Conservation (phyloP, 1,140 invertebrate species). For the Trinorchestia longiramus region DNA sequence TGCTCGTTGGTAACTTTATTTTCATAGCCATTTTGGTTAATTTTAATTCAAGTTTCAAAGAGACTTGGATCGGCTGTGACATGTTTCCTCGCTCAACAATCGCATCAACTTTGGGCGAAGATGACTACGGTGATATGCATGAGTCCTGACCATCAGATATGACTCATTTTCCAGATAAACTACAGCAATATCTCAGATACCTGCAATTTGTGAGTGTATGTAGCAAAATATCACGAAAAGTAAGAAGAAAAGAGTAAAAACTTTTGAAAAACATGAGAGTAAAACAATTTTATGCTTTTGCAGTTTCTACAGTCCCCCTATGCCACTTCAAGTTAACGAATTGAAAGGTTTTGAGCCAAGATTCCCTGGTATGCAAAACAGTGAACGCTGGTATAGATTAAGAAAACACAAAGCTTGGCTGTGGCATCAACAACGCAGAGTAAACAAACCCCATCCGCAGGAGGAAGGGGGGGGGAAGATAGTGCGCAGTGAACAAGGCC, state of each 20-base stretch:
- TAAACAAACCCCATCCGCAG: not conserved
- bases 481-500: slow-evolving; percentile 9
- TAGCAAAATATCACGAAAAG: not conserved
- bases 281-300: not conserved
- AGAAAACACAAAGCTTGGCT: slow-evolving; percentile 24
- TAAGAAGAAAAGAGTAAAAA: not conserved
- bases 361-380: not conserved
- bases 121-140: no score
- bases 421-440: not conserved
- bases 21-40: not conserved
- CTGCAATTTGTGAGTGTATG: not conserved
- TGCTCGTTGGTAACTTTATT: not conserved
- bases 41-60: not conserved
- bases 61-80: not conserved
- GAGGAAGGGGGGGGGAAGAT: not conserved
- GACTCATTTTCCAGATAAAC: not conserved
- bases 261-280: not conserved
- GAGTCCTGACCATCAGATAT: not conserved
- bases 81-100: not conserved
- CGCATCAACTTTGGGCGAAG: no score
- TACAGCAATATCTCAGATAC: not conserved
- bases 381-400: not conserved
- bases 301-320: not conserved
- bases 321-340: not conserved
- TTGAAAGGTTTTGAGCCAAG: not conserved